Base-by-base conservation (phyloP, 1,140 invertebrate genomes). In the Ostrea denselamellosa region DNA sequence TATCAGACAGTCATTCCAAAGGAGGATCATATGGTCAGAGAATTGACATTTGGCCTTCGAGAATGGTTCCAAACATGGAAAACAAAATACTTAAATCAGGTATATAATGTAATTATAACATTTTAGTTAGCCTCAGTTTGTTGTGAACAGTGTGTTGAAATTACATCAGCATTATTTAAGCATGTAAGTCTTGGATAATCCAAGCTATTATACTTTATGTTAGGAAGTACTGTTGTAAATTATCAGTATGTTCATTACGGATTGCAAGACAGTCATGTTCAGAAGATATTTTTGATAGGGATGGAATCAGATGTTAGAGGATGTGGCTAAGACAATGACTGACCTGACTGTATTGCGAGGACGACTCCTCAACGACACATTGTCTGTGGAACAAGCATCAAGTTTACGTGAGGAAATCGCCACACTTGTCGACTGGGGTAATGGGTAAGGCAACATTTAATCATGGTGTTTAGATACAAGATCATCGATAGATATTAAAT, bases 11-110 rank as follows among this genome's bases (percentile, higher is more conserved):
- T 97, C 10, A 96, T 96, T 87, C 96, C 97, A 25, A 91, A 97
- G n/a, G 97, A 98, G 93, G 98, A 98, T 95, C 96, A 97, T 0
- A 97, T 98, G n/a, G 97, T 98, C 0, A 96, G 96, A 81, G 98
- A 99, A 95, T 97, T 98, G n/a, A 97, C 97, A 4, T 94, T 93
- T 88, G 98, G 98, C 0, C 95, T 99, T 14, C 95, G 98, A 94
- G 98, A 99, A 97, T 99, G 98, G 98, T 97, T 97, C 51, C 95
- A 97, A 89, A 97, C 98, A 87, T 98, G 98, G 98, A 98, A 98
- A 44, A 53, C 54, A 2, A 56, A 52, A n/a, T 88, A 71, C 52
- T 28, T 86, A 7, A n/a, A 25, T 51, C 34, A 17, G 51, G 62
- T 86, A 86, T 44, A 44, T 44, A 44, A 44, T 44, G 34, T 1